Percentiles rank a stretch among this genome's conserved stretches.
Conservation (phyloP, 2,888 invertebrate genomes). For the Callyntrura sp. region DNA sequence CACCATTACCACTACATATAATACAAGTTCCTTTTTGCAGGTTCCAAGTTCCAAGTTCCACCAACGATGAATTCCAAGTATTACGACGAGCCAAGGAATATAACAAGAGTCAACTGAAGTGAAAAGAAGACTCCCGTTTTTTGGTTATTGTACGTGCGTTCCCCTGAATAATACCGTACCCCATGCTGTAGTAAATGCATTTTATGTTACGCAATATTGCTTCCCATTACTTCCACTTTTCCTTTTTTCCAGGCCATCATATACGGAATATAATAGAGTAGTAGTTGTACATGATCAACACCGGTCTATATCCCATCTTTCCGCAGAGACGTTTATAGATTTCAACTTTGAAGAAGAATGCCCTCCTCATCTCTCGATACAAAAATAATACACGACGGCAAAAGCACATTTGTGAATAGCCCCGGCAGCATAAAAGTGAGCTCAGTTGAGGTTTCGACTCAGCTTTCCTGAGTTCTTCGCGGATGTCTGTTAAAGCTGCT, state of each 20-base stretch:
- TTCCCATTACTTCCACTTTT: constrained; percentile 69
- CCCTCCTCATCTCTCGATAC: not conserved
- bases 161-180: constrained; percentile 46
- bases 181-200: constrained; percentile 65
- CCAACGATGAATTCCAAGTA: constrained; percentile 4
- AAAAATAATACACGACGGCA: not conserved
- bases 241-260: not conserved
- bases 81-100: not conserved
- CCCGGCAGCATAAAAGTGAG: not conserved
- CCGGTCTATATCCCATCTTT: too few species aligned
- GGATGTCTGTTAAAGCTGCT: constrained; percentile 1
- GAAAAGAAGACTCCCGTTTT: constrained; percentile 46
- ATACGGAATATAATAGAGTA: constrained; percentile 2
- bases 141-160: constrained; percentile 57
- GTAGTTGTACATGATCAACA: not conserved
- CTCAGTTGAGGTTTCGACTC: constrained; percentile 46
- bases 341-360: not conserved
- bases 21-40: not conserved
- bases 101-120: constrained; percentile 45
- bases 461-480: constrained; percentile 16
- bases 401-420: constrained; percentile 28
- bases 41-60: constrained; percentile 28
- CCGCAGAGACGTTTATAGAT: too few species aligned
- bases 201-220: constrained; percentile 71
- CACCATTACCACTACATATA: not conserved